Percentiles rank a stretch among this genome's conserved stretches.
These are phyloP conservation scores for Urocyon cinereoargenteus DNA, from an alignment of 2,797 vertebrate species.

Conservation along the genomic window DNA sequence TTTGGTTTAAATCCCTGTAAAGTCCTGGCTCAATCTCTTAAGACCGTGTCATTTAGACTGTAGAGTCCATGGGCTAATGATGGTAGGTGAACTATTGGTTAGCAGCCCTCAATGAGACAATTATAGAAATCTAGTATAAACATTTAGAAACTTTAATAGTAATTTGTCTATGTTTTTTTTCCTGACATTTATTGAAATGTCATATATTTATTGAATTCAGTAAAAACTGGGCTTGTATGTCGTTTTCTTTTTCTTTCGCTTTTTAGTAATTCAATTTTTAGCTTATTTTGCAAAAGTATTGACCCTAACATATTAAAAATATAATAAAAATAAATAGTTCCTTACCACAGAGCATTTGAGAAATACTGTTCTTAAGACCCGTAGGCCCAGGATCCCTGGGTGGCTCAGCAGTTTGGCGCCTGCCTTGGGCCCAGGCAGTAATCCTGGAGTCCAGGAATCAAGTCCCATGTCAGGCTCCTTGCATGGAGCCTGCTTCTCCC, in stretches of 20 bases:
- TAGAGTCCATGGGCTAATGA: background rate
- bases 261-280: background rate
- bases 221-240: background rate
- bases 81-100: background rate
- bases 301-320: background rate
- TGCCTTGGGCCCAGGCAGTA: too few relatives aligned
- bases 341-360: constrained; percentile 24
- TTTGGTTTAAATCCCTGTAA: background rate
- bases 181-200: background rate
- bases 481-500: too few relatives aligned
- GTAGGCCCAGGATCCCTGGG: background rate
- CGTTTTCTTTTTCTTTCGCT: background rate
- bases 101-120: background rate
- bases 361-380: background rate
- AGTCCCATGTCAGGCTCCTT: too few relatives aligned
- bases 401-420: too few relatives aligned
- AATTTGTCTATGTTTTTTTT: background rate
- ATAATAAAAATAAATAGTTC: background rate
- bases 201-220: background rate
- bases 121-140: background rate
- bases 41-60: background rate
- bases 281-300: background rate
- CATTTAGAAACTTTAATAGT: background rate
- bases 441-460: too few relatives aligned
- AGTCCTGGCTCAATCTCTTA: background rate